Evolutionary conservation across 2,113 vertebrate genomes (phyloP), one percentile per base, ranked within the genome.

Genomic region (Sturnira hondurensis): DNA sequence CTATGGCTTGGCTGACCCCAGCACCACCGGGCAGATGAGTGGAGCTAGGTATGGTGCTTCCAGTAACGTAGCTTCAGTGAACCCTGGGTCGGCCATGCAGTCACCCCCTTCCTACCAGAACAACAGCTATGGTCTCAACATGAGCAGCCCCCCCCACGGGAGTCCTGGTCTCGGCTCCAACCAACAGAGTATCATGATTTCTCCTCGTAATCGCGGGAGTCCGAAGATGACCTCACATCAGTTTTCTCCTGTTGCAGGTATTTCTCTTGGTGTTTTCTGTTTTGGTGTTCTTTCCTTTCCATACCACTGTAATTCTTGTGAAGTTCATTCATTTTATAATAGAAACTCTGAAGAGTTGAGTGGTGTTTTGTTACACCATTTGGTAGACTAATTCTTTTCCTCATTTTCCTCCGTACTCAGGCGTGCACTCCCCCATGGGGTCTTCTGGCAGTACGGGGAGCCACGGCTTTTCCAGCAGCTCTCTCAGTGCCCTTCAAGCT

Each of bases 401-500:
- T 73, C 43, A 36, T n/a, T 91, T 89, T 54, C 78, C 31, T 77
- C 31, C 78, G 58, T 43, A 86, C 97, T 13, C 97, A 99, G 99
- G 99, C 92, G 98, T 99, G 97, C 99, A 99, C 85, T 99, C 99
- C 77, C 99, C 99, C 26, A 99, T 99, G 99, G 98, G 98, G 83
- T 98, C 99, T 91, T 98, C 98, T 92, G 98, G 98, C 96, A 98
- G 93, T 89, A 97, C 98, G 36, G 96, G 99, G 93, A 98, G 98
- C 86, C 98, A 98, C 97, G 99, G 97, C 89, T 99, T 99, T 97
- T 99, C 99, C 74, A 99, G 99, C 98, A 99, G 99, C 97, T 99
- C 99, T 14, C 98, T 99, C 67, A 99, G 99, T 80, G 99, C 99
- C 94, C 99, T 99, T 78, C 99, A 99, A 98, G 99, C 99, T 95